These are phyloP conservation scores for Antheraea yamamai DNA, from an alignment of 2,888 invertebrate genomes.

Conservation along the genomic window DNA sequence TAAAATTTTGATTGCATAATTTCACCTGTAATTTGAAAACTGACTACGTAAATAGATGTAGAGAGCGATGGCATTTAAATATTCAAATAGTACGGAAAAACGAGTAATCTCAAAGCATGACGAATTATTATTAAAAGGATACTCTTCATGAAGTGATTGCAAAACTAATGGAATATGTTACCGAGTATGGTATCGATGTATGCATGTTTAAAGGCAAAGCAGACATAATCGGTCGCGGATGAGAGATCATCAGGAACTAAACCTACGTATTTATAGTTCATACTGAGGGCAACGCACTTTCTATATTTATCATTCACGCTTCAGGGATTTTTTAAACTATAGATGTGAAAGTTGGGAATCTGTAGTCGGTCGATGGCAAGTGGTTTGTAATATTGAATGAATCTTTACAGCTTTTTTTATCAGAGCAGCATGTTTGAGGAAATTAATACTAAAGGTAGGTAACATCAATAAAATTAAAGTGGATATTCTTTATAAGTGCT, in stretches of 20 bases:
- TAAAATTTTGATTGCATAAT: conserved; percentile 22
- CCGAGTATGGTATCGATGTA: conserved; percentile 28
- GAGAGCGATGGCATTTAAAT: conserved; percentile 13
- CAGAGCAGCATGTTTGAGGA: not conserved
- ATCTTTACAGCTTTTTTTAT: not conserved
- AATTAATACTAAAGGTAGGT: not conserved
- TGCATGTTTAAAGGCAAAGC: conserved; percentile 31
- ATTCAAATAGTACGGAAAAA: conserved; percentile 9
- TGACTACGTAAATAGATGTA: conserved; percentile 7
- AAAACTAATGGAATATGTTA: conserved; percentile 13
- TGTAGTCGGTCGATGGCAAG: conserved; percentile 12
- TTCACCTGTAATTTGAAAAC: conserved; percentile 13
- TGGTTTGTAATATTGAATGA: conserved; percentile 12
- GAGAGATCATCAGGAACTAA: conserved; percentile 57
- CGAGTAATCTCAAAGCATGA: conserved; percentile 31
- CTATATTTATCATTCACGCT: conserved; percentile 57
- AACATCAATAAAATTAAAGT: not conserved
- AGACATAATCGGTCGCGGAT: conserved; percentile 46
- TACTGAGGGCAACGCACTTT: conserved; percentile 62
- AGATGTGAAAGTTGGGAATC: conserved; percentile 24
- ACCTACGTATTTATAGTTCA: conserved; percentile 36
- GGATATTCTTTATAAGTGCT: too few species aligned
- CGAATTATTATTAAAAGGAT: conserved; percentile 32
- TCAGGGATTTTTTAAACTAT: conserved; percentile 44
- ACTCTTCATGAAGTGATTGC: conserved; percentile 25